Base-by-base conservation (phyloP, 2,113 vertebrate species). In the Crypturellus undulatus region DNA sequence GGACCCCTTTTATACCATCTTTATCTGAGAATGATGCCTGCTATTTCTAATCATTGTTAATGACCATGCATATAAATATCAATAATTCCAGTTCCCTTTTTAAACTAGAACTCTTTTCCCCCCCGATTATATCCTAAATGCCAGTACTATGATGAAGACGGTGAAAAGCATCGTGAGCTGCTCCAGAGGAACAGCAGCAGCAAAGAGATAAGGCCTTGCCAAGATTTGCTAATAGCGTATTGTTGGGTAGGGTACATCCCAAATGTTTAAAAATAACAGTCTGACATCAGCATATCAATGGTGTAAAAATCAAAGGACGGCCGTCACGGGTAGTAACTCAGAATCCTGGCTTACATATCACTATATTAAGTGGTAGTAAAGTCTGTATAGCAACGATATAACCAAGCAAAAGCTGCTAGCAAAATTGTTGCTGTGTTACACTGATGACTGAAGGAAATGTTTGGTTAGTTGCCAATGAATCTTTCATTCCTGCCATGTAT, bases 191-290 rank as follows among this genome's bases (percentile, higher is more conserved):
- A 52, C 38, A 89, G 73, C 47, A 89, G 70, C 79, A 93, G 73
- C 87, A 78, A 81, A 72, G 70, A 75, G 63, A 83, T 52, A 70
- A 56, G 1, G 12, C 43, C 63, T 58, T 36, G 67, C 56, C 22
- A 60, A 76, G 72, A 42, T 40, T 78, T 84, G 58, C 32, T 90
- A 84, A 81, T 64, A 76, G 26, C 36, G 87, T 75, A 79, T 70
- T 92, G 87, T 59, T 70, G 91, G 70, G 78, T 84, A 38, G 54
- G 70, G 43, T 87, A 25, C 0, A 0, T 84, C 93, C 73, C 70
- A 91, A 68, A 65, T 15, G 81, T 93, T 95, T 96, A 95, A 96
- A 96, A 95, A 95, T 94, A 96, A 89, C 92, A 89, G 56, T 51
- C 38, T 95, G 94, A 94, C 89, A 82, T 91, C 91, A 79, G 62